Conservation (phyloP, 2,888 invertebrate genomes). For the Itoplectis maculator region DNA sequence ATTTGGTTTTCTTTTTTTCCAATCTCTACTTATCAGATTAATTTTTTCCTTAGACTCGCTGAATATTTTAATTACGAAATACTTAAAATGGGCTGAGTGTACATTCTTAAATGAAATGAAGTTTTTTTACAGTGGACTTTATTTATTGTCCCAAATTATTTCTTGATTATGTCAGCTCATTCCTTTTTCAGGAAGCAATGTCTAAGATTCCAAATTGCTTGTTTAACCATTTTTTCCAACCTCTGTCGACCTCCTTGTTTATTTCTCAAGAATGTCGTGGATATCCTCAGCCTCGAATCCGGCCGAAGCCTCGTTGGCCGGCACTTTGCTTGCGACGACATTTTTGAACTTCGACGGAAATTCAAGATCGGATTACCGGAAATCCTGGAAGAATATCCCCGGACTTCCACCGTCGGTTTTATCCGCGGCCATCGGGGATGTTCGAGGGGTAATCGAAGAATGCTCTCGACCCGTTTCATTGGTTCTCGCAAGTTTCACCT, state of each 20-base stretch:
- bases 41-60: background rate
- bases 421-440: constrained; percentile 9
- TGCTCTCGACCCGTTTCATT: background rate
- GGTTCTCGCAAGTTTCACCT: constrained; percentile 22
- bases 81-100: no score
- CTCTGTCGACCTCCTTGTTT: background rate
- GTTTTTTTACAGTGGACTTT: no score
- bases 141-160: no score
- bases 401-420: constrained; percentile 9
- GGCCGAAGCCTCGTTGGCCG: background rate
- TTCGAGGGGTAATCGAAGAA: constrained; percentile 21
- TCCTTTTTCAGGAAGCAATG: no score
- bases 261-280: background rate
- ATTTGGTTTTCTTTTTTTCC: constrained; percentile 34
- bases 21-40: background rate
- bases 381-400: constrained; percentile 1
- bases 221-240: background rate
- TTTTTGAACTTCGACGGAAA: background rate
- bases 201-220: background rate
- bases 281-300: background rate
- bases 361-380: constrained; percentile 9
- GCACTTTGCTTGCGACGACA: background rate
- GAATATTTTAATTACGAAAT: background rate
- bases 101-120: no score
- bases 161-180: no score